Conservation (phyloP, 2,797 vertebrate species). For the Percopsis omiscomaycus region DNA sequence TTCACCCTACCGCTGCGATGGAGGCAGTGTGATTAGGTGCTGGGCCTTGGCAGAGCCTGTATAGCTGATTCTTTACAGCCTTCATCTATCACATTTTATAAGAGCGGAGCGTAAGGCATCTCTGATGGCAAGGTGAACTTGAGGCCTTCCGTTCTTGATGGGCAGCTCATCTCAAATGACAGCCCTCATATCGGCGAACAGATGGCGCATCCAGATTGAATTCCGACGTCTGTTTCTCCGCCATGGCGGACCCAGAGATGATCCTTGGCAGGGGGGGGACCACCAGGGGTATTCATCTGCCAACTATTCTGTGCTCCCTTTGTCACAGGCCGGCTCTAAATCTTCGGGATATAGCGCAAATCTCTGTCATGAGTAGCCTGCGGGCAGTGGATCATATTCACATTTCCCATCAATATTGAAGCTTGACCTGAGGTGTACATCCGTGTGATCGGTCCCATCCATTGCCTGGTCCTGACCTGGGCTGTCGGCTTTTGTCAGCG, state of each 20-base stretch:
- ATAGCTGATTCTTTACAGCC: conserved; percentile 57
- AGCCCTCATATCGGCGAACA: conserved; percentile 67
- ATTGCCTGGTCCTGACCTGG: conserved; percentile 47
- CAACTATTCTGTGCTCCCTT: conserved; percentile 46
- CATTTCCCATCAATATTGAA: conserved; percentile 59
- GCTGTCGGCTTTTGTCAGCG: conserved; percentile 60
- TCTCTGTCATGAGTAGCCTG: conserved; percentile 38
- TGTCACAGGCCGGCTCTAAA: conserved; percentile 55
- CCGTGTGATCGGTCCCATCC: conserved; percentile 62
- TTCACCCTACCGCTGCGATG: conserved; percentile 39
- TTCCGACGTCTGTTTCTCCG: conserved; percentile 67
- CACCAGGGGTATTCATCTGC: conserved; percentile 56
- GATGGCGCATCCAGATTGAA: conserved; percentile 68
- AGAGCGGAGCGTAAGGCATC: conserved; percentile 55
- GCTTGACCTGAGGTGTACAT: conserved; percentile 51
- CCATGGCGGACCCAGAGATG: conserved; percentile 47
- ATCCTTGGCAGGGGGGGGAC: conserved; percentile 52
- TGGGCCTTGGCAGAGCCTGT: conserved; percentile 55
- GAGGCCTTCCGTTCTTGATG: conserved; percentile 65
- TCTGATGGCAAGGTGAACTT: conserved; percentile 74
- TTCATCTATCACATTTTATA: conserved; percentile 71
- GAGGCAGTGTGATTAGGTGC: conserved; percentile 39
- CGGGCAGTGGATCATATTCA: conserved; percentile 65
- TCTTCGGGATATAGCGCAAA: conserved; percentile 48
- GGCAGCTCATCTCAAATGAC: conserved; percentile 68